A percentile compares a stretch with the other conserved stretches of the same genome.
Evolutionary conservation across 2,888 invertebrate genomes (phyloP).

Genomic region (Autographa pulchrina): DNA sequence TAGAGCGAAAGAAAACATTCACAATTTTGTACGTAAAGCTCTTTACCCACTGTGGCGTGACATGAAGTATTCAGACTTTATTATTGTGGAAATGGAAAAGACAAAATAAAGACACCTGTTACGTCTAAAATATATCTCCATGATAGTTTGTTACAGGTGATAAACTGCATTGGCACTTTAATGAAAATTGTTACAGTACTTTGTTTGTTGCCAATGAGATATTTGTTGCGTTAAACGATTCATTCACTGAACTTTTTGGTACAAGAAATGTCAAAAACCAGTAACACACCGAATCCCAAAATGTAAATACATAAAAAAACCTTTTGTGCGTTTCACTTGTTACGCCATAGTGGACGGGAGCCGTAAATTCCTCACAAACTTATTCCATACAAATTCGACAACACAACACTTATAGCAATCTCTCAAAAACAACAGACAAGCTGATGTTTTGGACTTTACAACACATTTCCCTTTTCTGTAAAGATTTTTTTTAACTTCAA

Average conservation of each 20-base stretch:
- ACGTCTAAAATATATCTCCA: too few relatives aligned
- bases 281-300: too few relatives aligned
- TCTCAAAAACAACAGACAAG: slow-evolving; percentile 52
- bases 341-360: slow-evolving; percentile 26
- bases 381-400: slow-evolving; percentile 44
- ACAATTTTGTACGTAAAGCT: slow-evolving; percentile 60
- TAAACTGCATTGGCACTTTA: too few relatives aligned
- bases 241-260: too few relatives aligned
- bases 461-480: not conserved
- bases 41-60: slow-evolving; percentile 36
- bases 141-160: too few relatives aligned
- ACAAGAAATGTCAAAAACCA: too few relatives aligned
- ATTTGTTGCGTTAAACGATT: too few relatives aligned
- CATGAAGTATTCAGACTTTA: not conserved
- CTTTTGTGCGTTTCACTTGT: slow-evolving; percentile 35
- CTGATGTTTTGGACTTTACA: slow-evolving; percentile 44
- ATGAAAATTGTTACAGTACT: too few relatives aligned
- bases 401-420: slow-evolving; percentile 48
- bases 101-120: too few relatives aligned
- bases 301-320: not conserved
- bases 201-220: too few relatives aligned
- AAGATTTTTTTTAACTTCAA: not conserved
- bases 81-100: not conserved
- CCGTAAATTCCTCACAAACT: slow-evolving; percentile 25
- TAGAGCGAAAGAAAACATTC: slow-evolving; percentile 56